These are phyloP conservation scores for Polymixis lichenea DNA, from an alignment of 2,888 invertebrate genomes.

Conservation along the genomic window DNA sequence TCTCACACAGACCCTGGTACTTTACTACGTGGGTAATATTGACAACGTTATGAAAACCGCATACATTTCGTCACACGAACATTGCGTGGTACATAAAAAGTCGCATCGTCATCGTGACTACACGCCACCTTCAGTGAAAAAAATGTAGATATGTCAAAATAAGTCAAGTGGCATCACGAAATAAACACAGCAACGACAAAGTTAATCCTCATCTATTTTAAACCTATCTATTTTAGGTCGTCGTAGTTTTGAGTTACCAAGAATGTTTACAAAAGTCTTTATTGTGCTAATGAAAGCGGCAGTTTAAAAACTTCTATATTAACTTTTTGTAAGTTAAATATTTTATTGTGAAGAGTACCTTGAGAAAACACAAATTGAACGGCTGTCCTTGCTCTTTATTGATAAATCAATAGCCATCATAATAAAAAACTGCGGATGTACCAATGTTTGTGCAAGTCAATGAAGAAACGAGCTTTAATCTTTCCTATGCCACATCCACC, in stretches of 20 bases:
- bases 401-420: background rate
- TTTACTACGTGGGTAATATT: background rate
- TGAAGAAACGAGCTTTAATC: background rate
- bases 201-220: background rate
- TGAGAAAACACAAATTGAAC: background rate
- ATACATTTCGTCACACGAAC: conserved; percentile 37
- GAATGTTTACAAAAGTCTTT: background rate
- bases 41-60: conserved; percentile 32
- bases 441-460: background rate
- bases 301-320: background rate
- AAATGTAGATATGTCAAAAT: background rate
- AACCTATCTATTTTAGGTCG: background rate
- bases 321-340: background rate
- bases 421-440: background rate
- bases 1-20: background rate
- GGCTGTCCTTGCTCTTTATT: background rate
- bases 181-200: background rate
- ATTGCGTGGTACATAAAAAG: conserved; percentile 43
- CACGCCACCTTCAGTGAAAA: conserved; percentile 9
- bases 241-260: background rate
- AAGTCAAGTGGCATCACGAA: background rate
- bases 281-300: background rate
- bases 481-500: conserved; percentile 6
- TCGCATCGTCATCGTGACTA: conserved; percentile 40
- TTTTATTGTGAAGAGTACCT: background rate